Conservation (phyloP, 2,113 vertebrate species). For the Chloroceryle aenea region DNA sequence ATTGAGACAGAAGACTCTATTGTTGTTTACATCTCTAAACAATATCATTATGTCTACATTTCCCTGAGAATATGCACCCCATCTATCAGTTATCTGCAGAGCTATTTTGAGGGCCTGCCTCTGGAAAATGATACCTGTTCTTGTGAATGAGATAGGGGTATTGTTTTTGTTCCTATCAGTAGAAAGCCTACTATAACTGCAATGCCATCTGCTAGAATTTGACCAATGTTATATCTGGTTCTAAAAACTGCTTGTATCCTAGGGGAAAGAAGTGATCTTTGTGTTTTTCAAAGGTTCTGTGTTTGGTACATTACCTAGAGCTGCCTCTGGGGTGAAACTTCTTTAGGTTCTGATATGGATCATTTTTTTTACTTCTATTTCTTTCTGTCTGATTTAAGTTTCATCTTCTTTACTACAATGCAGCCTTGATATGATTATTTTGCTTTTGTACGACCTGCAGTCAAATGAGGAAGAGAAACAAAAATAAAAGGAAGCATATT, state of each 20-base stretch:
- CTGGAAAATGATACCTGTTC: neutral
- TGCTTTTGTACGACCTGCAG: neutral
- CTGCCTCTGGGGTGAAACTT: neutral
- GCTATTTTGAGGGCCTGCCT: neutral
- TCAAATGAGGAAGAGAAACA: neutral
- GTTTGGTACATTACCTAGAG: neutral
- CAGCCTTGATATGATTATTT: neutral
- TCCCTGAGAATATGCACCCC: neutral
- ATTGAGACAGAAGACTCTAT: neutral
- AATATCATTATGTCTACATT: neutral
- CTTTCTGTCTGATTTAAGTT: neutral
- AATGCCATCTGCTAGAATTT: neutral
- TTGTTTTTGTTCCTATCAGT: too few relatives aligned
- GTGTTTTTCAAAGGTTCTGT: neutral
- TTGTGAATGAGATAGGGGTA: neutral
- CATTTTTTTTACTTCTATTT: neutral
- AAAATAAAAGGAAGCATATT: neutral
- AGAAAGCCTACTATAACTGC: neutral
- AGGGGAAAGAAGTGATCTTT: fast-evolving
- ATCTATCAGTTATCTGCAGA: neutral
- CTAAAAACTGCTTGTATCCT: neutral
- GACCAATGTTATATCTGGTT: neutral
- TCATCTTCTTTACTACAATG: neutral
- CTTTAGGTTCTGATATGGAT: neutral
- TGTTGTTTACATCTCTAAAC: neutral